Evolutionary conservation across 2,797 vertebrate genomes (phyloP).

Genomic region (Myotis findleyi): DNA sequence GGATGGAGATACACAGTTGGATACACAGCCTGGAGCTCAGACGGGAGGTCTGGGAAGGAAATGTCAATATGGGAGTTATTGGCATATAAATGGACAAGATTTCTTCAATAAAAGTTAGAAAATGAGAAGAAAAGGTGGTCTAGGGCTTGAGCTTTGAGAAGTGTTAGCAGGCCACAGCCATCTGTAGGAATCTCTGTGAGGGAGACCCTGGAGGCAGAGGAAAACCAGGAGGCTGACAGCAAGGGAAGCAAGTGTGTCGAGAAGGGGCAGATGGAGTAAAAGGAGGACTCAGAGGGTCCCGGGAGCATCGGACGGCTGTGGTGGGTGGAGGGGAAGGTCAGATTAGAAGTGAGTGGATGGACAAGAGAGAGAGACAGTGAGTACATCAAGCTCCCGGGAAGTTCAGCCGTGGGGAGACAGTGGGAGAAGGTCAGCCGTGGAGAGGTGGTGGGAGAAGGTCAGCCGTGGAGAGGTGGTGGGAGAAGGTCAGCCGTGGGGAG

Average conservation of each 20-base stretch:
- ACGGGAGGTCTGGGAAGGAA: neutral
- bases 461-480: too few relatives aligned
- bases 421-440: too few relatives aligned
- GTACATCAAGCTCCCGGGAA: neutral
- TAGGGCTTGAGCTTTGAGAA: neutral
- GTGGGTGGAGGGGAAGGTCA: neutral
- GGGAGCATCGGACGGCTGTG: neutral
- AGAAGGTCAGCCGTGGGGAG: too few relatives aligned
- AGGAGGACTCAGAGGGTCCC: neutral
- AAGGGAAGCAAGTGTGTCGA: neutral
- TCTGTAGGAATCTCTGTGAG: neutral
- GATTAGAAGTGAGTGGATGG: neutral
- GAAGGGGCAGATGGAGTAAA: neutral
- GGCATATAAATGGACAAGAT: neutral
- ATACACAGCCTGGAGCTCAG: neutral
- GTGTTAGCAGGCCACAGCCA: neutral
- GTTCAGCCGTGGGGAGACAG: neutral
- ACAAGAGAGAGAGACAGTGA: neutral
- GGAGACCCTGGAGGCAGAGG: neutral
- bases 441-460: too few relatives aligned
- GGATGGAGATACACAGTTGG: neutral
- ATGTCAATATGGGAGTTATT: neutral
- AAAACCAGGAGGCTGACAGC: neutral
- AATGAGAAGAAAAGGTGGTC: neutral
- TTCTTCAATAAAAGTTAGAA: neutral